phyloP scores from a whole-genome alignment of 2,797 vertebrate species.

The Percopsis omiscomaycus region DNA sequence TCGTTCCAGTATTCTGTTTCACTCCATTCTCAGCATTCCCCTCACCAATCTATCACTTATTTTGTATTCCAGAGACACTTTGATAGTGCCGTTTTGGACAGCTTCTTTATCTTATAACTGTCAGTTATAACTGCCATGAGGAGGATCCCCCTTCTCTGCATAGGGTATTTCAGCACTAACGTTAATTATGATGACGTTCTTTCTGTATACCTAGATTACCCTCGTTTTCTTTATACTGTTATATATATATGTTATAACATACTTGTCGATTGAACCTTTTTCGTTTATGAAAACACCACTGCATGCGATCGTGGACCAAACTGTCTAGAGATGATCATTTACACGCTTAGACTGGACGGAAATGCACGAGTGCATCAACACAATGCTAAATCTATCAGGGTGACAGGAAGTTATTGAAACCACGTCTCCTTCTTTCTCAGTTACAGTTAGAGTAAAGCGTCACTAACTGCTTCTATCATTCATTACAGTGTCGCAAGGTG shows the following conservation, averaged over 20 bases:
- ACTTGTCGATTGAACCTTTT: conserved; percentile 24
- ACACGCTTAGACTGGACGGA: no score
- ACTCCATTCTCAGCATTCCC: conserved; percentile 57
- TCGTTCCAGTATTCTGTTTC: conserved; percentile 19
- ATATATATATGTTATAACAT: no score
- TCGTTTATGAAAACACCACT: conserved; percentile 9
- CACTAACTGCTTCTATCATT: no score
- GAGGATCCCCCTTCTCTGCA: not conserved
- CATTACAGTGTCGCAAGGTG: no score
- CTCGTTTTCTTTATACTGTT: no score
- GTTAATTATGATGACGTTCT: no score
- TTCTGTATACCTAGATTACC: no score
- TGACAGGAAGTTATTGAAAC: not conserved
- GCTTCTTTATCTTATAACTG: conserved; percentile 27
- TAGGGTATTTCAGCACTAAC: no score
- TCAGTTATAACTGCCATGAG: not conserved
- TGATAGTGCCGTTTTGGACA: conserved; percentile 23
- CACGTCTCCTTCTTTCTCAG: not conserved
- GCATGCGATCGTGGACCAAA: conserved; percentile 8
- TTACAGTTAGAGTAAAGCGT: no score
- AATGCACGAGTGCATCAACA: no score
- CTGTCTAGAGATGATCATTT: no score
- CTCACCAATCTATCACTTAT: conserved; percentile 42
- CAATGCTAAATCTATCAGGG: no score
- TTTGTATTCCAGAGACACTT: conserved; percentile 30